These are phyloP conservation scores for Cyrtonyx montezumae DNA, from an alignment of 2,113 vertebrate species.

Conservation along the genomic window DNA sequence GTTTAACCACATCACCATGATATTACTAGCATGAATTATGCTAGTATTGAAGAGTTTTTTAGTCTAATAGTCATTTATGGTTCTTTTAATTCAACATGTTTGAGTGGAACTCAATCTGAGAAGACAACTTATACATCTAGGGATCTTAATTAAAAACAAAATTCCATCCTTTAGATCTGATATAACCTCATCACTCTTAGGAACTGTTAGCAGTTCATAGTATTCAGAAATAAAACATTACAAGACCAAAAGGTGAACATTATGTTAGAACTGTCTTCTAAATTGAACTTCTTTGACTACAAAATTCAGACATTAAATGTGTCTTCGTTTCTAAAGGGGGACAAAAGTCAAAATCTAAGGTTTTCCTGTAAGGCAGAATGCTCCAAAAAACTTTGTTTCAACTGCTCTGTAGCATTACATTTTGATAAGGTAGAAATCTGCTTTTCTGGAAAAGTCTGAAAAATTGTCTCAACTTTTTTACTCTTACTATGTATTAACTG, in stretches of 20 bases:
- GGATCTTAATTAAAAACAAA: slow-evolving; percentile 7
- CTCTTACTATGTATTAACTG: slow-evolving; percentile 23
- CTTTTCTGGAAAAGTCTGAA: slow-evolving; percentile 26
- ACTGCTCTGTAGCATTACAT: slow-evolving; percentile 6
- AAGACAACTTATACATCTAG: accelerated
- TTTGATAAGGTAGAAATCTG: slow-evolving; percentile 39
- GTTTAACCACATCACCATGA: not conserved
- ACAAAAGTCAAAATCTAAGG: slow-evolving; percentile 55
- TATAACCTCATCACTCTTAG: slow-evolving; percentile 49
- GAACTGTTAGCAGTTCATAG: slow-evolving; percentile 66
- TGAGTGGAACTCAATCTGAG: not conserved
- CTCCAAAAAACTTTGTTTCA: slow-evolving; percentile 43
- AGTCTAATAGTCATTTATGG: slow-evolving; percentile 29
- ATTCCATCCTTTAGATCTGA: slow-evolving; percentile 14
- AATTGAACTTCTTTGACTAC: slow-evolving; percentile 41
- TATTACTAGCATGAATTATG: not conserved
- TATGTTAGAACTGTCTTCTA: slow-evolving; percentile 38
- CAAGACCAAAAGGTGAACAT: slow-evolving; percentile 68
- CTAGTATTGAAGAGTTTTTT: not conserved
- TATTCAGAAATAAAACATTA: slow-evolving; percentile 75
- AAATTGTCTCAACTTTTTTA: slow-evolving; percentile 9
- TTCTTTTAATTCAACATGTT: slow-evolving; percentile 61
- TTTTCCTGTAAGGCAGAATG: slow-evolving; percentile 24
- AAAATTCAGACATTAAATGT: slow-evolving; percentile 53
- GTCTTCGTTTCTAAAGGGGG: slow-evolving; percentile 35